Base-by-base conservation (phyloP, 2,888 invertebrate species). In the Drosophila nr. perissopoda region DNA sequence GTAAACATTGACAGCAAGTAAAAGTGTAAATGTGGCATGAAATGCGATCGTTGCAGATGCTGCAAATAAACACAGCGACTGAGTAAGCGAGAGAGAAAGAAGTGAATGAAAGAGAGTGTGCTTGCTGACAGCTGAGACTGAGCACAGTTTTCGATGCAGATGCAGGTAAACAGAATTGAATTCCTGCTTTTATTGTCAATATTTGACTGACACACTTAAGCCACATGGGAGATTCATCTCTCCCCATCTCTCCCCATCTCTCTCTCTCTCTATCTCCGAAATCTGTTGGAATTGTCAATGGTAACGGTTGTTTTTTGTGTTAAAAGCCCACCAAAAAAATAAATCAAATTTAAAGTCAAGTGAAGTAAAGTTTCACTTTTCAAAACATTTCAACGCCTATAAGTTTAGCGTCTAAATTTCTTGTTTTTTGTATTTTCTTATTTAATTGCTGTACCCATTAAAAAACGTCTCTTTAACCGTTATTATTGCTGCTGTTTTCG, bases 131-230 rank as follows among this genome's bases (percentile, higher is more conserved):
- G 40, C 52, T 25, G n/a, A 48, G 29, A 49, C 5, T 18, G 36
- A 51, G 66, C 27, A 48, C 42, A 61, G 60, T 34, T 69, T 66
- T n/a, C 49, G 25, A 51, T 67, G 59, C 51, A 38, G 64, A 33
- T 59, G 64, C 74, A 42, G 27, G 64, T 65, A 60, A 66, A 69
- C 76, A 68, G 65, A 72, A 76, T 67, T 58, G 57, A 68, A 53
- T 54, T 66, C 62, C 57, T 59, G 62, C 52, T 61, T 74, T 40
- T 42, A 56, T 63, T 59, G 62, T 83, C 76, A 83, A 83, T 82
- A 84, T 83, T 82, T 84, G 71, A 75, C 58, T 78, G 84, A 80
- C 83, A 82, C 63, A 83, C 74, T 77, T 83, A 18, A 34, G 33
- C 31, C 49, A 25, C 8, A 54, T 58, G 42, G 21, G 33, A 57